Evolutionary conservation across 2,113 vertebrate species (phyloP).

Genomic region (Pao palembangensis): DNA sequence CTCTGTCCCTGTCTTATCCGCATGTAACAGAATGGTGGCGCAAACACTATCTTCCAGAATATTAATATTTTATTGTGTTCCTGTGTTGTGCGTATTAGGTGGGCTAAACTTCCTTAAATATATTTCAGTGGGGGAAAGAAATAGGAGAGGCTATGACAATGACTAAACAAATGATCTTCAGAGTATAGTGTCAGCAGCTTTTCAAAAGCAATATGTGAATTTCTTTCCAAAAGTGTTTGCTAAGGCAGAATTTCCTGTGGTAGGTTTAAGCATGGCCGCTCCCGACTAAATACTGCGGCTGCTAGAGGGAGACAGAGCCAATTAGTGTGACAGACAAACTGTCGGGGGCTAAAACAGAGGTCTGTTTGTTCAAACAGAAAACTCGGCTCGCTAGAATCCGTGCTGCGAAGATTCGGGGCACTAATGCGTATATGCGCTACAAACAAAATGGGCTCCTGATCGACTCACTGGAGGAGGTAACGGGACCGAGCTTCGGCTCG

Average conservation of each 20-base stretch:
- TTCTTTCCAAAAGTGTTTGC: conserved; percentile 57
- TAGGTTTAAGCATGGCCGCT: conserved; percentile 45
- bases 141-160: conserved; percentile 46
- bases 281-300: conserved; percentile 51
- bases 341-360: conserved; percentile 72
- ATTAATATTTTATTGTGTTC: conserved; percentile 60
- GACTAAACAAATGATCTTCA: conserved; percentile 60
- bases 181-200: conserved; percentile 63
- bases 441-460: conserved; percentile 93
- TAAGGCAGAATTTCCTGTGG: conserved; percentile 47
- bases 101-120: conserved; percentile 50
- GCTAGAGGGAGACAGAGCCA: conserved; percentile 52
- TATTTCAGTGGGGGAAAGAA: conserved; percentile 42
- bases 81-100: conserved; percentile 44
- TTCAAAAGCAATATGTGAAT: conserved; percentile 51
- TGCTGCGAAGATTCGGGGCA: conserved; percentile 90
- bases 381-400: conserved; percentile 93
- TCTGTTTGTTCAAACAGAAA: conserved; percentile 89
- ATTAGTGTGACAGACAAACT: conserved; percentile 57
- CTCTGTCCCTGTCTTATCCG: conserved; percentile 51
- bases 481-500: conserved; percentile 55
- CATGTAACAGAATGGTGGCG: conserved; percentile 55
- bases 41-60: conserved; percentile 59
- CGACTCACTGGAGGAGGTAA: conserved; percentile 89
- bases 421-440: conserved; percentile 97